These are phyloP conservation scores for Pachycephus smyrnensis DNA, from an alignment of 2,888 invertebrate genomes.

Conservation along the genomic window DNA sequence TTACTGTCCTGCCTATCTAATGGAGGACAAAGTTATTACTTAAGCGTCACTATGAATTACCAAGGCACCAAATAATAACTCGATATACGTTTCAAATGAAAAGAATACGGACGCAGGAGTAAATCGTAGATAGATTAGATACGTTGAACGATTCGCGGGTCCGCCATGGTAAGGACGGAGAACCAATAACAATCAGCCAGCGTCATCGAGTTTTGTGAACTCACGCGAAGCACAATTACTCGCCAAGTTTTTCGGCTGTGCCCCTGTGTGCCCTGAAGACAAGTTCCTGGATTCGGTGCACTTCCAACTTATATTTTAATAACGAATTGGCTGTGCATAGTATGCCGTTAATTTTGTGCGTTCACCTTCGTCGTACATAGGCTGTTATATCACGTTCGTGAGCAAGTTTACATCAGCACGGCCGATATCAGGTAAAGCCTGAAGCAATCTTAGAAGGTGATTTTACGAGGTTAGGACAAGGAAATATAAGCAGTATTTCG, in stretches of 20 bases:
- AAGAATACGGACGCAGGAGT: neutral
- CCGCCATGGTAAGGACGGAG: neutral
- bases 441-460: neutral
- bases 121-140: neutral
- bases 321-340: neutral
- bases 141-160: neutral
- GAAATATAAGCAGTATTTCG: neutral
- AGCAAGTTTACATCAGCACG: neutral
- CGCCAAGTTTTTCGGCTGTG: neutral
- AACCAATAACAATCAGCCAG: constrained; percentile 6
- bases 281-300: neutral
- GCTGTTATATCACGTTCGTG: neutral
- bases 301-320: neutral
- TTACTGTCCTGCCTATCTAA: neutral
- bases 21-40: neutral
- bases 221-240: neutral
- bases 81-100: neutral
- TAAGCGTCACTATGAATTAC: neutral
- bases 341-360: neutral
- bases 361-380: neutral
- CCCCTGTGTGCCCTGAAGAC: neutral
- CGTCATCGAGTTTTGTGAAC: neutral
- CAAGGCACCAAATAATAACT: neutral
- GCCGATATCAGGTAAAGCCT: neutral
- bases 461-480: neutral